Percentiles rank a stretch among this genome's conserved stretches.
phyloP scores from a whole-genome alignment of 2,888 invertebrate species.

The Pteria penguin region DNA sequence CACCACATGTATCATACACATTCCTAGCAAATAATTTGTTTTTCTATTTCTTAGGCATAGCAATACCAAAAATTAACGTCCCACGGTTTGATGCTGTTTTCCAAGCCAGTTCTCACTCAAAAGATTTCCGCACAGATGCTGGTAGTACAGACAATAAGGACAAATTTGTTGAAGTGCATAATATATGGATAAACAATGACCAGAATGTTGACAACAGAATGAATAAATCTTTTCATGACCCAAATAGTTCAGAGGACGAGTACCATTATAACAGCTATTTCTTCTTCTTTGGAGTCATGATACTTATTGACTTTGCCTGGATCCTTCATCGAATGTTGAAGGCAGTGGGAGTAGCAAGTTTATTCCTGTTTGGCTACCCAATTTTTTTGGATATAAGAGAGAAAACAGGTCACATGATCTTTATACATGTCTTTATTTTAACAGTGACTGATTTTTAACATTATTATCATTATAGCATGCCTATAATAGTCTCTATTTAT shows the following conservation, averaged over 20 bases:
- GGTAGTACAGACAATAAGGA: slow-evolving; percentile 39
- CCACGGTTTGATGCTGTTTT: slow-evolving; percentile 34
- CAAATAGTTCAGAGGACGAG: slow-evolving; percentile 51
- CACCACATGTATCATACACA: too few relatives aligned
- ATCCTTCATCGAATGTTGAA: slow-evolving; percentile 76
- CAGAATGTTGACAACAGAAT: neutral
- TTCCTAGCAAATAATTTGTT: too few relatives aligned
- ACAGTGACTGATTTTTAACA: too few relatives aligned
- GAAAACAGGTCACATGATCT: slow-evolving; percentile 56
- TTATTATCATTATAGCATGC: too few relatives aligned
- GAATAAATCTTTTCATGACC: neutral
- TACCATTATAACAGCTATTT: slow-evolving; percentile 34
- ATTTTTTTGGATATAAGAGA: slow-evolving; percentile 75
- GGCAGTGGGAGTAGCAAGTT: slow-evolving; percentile 71
- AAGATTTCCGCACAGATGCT: neutral
- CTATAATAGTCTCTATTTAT: too few relatives aligned
- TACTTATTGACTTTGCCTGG: slow-evolving; percentile 74
- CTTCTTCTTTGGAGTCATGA: slow-evolving; percentile 65
- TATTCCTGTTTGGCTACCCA: slow-evolving; percentile 76
- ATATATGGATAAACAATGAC: slow-evolving; percentile 42
- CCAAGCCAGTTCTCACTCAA: slow-evolving; percentile 1
- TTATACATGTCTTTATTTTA: neutral
- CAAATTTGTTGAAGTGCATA: slow-evolving; percentile 44
- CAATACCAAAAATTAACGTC: slow-evolving; percentile 57
- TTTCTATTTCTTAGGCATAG: too few relatives aligned